Evolutionary conservation across 2,113 vertebrate genomes (phyloP), one percentile per base, ranked within the genome.

Genomic region (Mugil cephalus): DNA sequence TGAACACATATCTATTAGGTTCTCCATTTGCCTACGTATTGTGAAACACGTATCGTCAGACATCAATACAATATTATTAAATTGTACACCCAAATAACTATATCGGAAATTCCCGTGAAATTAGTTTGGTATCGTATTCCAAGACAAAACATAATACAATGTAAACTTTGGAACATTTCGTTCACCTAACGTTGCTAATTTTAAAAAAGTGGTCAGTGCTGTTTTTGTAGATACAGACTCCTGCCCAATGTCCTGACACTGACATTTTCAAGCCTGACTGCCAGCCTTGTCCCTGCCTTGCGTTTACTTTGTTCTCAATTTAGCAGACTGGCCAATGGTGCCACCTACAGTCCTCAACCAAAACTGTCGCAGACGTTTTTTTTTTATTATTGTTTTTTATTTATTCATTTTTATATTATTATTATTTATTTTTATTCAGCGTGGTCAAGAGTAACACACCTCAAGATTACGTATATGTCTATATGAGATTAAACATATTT

Each of bases 301-400:
- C 43, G 30, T 60, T 24, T 6, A 51, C 40, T 36, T 19, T 43
- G 35, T 2, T 10, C 54, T 69, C 30, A 11, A 15, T 56, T 35
- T 54, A 12, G 66, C 46, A 73, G 24, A 48, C 47, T 82, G 63
- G 71, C 71, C 85, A 79, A 88, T 88, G 69, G 74, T 83, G 89
- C 92, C 92, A 87, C 77, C 92, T 92, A 90, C 76, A 80, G 91
- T 74, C 70, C 18, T 43, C 9, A 39, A 13, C 1, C 1, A 8
- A 83, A 72, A 81, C 12, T 84, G 71, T 62, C 8, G 1, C 3
- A 10, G 1, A 18, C 0, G 24, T 30, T 30, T 30, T 30, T 3
- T 30, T 30, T 3, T 30, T 30, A 30, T 30, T 30, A 3, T 30
- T 30, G 2, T 30, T 9, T 30, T 70, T 19, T 19, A 30, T 76